Conservation (phyloP, 2,113 vertebrate species). For the Synodontis membranacea region DNA sequence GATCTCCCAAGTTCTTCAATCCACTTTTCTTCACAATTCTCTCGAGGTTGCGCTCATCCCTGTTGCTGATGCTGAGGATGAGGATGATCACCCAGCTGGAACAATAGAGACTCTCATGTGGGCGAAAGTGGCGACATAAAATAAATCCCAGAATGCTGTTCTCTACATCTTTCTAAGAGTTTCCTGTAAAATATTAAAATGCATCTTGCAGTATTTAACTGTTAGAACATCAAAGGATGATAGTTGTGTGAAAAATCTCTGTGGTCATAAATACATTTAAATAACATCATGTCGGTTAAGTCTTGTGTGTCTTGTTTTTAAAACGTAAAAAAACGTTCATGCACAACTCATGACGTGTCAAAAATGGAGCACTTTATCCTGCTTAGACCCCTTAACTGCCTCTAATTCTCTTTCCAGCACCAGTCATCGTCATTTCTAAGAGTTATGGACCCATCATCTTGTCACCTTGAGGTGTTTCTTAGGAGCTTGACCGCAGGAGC, state of each 20-base stretch:
- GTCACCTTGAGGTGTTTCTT: constrained; percentile 8
- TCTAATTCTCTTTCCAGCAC: not conserved
- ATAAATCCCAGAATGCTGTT: not conserved
- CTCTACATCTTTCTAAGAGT: not conserved
- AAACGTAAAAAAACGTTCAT: not conserved
- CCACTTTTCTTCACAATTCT: too few relatives aligned
- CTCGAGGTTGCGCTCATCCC: too few relatives aligned
- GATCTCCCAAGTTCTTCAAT: too few relatives aligned
- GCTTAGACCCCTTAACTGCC: not conserved
- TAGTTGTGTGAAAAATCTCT: not conserved
- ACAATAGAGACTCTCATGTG: not conserved
- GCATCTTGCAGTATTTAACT: not conserved
- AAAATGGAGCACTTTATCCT: not conserved
- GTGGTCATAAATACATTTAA: too few relatives aligned
- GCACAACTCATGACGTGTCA: not conserved
- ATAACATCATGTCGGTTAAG: not conserved
- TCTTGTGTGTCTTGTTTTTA: not conserved
- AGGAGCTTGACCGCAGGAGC: constrained; percentile 1
- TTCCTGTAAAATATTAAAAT: not conserved
- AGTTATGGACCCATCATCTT: constrained; percentile 13
- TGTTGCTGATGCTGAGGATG: not conserved
- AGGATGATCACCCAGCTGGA: not conserved
- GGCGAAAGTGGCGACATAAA: not conserved
- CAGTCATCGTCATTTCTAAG: not conserved
- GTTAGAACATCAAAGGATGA: not conserved